These are phyloP conservation scores for Aythya baeri DNA, from an alignment of 2,113 vertebrate genomes.

Conservation along the genomic window DNA sequence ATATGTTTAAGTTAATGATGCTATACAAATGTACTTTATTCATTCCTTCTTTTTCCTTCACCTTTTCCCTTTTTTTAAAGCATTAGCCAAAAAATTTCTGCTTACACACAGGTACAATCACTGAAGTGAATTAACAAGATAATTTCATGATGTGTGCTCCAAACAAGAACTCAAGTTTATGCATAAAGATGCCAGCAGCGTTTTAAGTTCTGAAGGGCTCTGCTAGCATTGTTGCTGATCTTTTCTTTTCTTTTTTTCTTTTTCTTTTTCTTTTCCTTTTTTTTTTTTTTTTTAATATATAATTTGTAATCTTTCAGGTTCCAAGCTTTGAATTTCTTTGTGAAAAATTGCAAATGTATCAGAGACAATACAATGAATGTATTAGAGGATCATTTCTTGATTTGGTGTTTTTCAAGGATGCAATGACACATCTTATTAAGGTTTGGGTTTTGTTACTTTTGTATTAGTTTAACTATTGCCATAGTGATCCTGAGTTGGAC, in stretches of 20 bases:
- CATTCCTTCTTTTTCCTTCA: not conserved
- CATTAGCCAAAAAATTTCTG: not conserved
- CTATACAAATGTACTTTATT: not conserved
- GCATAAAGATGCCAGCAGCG: not conserved
- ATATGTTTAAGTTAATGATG: not conserved
- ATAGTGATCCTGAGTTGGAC: not conserved
- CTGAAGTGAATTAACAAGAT: not conserved
- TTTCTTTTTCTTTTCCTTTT: not conserved
- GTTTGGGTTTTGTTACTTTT: constrained; percentile 43
- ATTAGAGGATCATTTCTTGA: constrained; percentile 79
- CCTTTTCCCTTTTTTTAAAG: not conserved
- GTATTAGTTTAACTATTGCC: not conserved
- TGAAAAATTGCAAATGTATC: constrained; percentile 76
- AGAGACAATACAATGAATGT: constrained; percentile 78
- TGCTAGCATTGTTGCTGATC: not conserved
- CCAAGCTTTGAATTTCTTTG: constrained; percentile 75
- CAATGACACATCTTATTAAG: constrained; percentile 83
- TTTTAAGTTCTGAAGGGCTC: not conserved
- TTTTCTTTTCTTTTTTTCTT: not conserved
- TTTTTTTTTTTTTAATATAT: not conserved
- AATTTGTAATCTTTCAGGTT: constrained; percentile 48
- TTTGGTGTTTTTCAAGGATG: constrained; percentile 84
- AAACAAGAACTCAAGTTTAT: not conserved
- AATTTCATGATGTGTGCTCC: rapidly evolving
- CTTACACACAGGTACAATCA: not conserved